A percentile compares a stretch with the other conserved stretches of the same genome.
These are phyloP conservation scores for Cylas formicarius DNA, from an alignment of 1,140 invertebrate species.

Conservation along the genomic window DNA sequence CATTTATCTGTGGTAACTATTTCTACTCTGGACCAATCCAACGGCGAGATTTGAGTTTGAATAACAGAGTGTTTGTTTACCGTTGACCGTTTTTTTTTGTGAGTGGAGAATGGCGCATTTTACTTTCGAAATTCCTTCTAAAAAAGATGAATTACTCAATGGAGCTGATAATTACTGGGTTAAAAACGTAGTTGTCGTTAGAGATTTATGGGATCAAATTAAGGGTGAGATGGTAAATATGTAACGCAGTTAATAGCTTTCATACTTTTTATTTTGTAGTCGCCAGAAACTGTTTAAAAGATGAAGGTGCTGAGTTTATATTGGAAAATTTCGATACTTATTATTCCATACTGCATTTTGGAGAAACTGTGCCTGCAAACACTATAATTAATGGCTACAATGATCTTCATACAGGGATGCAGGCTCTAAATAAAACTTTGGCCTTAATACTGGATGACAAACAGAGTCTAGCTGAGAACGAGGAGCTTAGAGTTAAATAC, in stretches of 20 bases:
- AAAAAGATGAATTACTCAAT: slow-evolving; percentile 26
- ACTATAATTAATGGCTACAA: slow-evolving; percentile 37
- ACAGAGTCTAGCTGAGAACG: slow-evolving; percentile 27
- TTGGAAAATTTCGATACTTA: slow-evolving; percentile 53
- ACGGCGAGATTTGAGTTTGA: no score
- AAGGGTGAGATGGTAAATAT: slow-evolving; percentile 18
- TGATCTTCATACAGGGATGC: slow-evolving; percentile 42
- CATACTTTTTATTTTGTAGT: slow-evolving; percentile 38
- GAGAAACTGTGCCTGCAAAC: slow-evolving; percentile 40
- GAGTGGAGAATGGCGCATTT: slow-evolving; percentile 29
- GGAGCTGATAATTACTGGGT: slow-evolving; percentile 23
- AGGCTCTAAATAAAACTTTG: slow-evolving; percentile 21
- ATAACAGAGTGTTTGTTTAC: no score
- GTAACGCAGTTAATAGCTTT: slow-evolving; percentile 1
- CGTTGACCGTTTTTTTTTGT: no score
- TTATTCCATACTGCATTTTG: slow-evolving; percentile 46
- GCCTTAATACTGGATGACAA: slow-evolving; percentile 31
- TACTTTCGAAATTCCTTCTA: slow-evolving; percentile 27
- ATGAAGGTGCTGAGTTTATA: slow-evolving; percentile 45
- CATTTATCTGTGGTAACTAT: no score
- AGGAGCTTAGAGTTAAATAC: slow-evolving; percentile 31
- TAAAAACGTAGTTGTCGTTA: slow-evolving; percentile 21
- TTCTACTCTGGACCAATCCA: no score
- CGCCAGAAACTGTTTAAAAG: slow-evolving; percentile 36
- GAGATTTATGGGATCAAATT: slow-evolving; percentile 18